Percentiles rank a stretch among this genome's conserved stretches.
phyloP scores from a whole-genome alignment of 2,888 invertebrate species.

The Drosophila rellima region DNA sequence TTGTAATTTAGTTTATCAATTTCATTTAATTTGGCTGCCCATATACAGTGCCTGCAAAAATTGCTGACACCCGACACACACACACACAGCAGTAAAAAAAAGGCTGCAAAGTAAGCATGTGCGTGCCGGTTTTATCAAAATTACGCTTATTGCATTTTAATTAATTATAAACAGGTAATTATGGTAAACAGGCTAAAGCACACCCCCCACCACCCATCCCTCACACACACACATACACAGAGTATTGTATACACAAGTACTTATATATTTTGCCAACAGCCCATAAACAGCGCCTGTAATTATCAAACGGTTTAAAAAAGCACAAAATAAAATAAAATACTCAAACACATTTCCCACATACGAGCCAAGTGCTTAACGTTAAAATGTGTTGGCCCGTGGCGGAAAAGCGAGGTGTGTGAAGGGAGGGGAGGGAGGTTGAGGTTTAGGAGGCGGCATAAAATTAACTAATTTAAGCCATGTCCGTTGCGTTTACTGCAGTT shows the following conservation, averaged over 20 bases:
- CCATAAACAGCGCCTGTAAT: slow-evolving; percentile 54
- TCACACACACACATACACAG: slow-evolving; percentile 4
- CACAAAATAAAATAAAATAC: not conserved
- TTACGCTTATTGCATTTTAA: slow-evolving; percentile 83
- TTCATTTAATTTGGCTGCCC: slow-evolving; percentile 60
- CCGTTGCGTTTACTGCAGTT: slow-evolving; percentile 47
- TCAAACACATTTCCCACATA: slow-evolving; percentile 33
- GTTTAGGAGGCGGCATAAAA: slow-evolving; percentile 32
- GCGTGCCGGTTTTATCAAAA: slow-evolving; percentile 76
- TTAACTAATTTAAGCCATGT: slow-evolving; percentile 47
- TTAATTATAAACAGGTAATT: slow-evolving; percentile 83
- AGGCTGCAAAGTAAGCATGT: slow-evolving; percentile 62
- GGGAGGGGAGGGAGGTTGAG: not conserved
- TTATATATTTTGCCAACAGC: slow-evolving; percentile 23
- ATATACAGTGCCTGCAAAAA: slow-evolving; percentile 41
- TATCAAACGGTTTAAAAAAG: slow-evolving; percentile 29
- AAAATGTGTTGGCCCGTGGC: slow-evolving; percentile 27
- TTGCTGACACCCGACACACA: slow-evolving; percentile 49
- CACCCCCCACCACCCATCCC: slow-evolving; percentile 12
- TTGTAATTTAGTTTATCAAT: slow-evolving; percentile 73
- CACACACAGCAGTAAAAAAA: slow-evolving; percentile 10
- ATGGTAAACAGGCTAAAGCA: slow-evolving; percentile 72
- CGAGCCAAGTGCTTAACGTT: slow-evolving; percentile 37
- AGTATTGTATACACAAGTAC: slow-evolving; percentile 22
- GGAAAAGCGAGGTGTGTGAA: not conserved